Percentiles rank a stretch among this genome's conserved stretches.
These are phyloP conservation scores for Lithodes maja DNA, from an alignment of 2,888 invertebrate species.

Conservation along the genomic window DNA sequence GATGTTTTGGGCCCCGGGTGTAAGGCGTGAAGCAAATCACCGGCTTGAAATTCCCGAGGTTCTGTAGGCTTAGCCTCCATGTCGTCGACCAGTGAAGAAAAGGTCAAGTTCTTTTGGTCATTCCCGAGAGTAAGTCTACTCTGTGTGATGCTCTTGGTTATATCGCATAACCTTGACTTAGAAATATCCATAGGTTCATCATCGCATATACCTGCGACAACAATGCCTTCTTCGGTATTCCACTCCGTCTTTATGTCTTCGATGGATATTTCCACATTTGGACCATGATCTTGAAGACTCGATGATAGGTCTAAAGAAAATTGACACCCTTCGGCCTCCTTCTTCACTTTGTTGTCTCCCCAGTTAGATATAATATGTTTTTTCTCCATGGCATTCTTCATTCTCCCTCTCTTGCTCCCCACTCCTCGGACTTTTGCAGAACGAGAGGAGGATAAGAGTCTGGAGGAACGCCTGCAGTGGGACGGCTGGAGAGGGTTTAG, in stretches of 20 bases:
- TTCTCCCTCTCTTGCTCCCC: background rate
- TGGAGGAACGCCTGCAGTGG: slow-evolving; percentile 12
- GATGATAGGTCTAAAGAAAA: background rate
- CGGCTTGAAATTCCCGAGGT: background rate
- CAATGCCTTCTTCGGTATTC: background rate
- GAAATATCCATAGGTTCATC: background rate
- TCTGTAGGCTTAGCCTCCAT: background rate
- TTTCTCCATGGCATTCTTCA: background rate
- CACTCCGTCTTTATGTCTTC: background rate
- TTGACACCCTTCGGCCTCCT: background rate
- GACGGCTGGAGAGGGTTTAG: background rate
- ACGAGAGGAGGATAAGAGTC: background rate
- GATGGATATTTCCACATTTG: slow-evolving; percentile 8
- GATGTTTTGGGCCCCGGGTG: background rate
- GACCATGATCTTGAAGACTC: background rate
- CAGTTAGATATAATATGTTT: background rate
- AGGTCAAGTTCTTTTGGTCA: background rate
- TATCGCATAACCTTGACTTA: background rate
- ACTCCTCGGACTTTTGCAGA: background rate
- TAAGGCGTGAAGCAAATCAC: background rate
- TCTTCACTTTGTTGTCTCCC: background rate
- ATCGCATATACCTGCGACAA: background rate
- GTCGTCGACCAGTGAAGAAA: background rate
- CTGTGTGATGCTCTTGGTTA: background rate
- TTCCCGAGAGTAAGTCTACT: background rate